Conservation (phyloP, 1,140 invertebrate genomes). For the Drosophila sulfurigaster region DNA sequence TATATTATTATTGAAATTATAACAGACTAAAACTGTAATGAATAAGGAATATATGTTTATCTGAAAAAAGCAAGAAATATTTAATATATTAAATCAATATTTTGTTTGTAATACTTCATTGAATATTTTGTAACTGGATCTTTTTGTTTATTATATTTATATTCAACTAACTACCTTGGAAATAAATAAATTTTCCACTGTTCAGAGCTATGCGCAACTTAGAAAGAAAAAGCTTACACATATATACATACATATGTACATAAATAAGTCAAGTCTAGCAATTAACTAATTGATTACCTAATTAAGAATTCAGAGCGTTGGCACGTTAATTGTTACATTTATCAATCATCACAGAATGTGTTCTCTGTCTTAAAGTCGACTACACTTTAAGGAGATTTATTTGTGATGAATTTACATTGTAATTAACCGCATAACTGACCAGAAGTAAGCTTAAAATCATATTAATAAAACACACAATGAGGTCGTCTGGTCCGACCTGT, state of each 20-base stretch:
- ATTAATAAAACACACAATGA: constrained; percentile 64
- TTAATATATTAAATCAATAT: too few relatives aligned
- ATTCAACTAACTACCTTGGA: not conserved
- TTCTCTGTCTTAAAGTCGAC: not conserved
- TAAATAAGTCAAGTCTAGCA: too few relatives aligned
- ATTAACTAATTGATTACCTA: not conserved
- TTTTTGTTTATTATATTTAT: too few relatives aligned
- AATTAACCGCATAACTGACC: constrained; percentile 32
- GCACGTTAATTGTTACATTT: constrained; percentile 6
- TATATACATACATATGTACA: too few relatives aligned
- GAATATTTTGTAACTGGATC: too few relatives aligned
- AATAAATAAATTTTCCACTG: not conserved
- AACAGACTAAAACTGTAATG: too few relatives aligned
- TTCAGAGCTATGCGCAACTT: not conserved
- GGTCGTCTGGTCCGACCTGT: constrained; percentile 39
- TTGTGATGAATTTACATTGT: constrained; percentile 61
- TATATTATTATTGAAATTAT: too few relatives aligned
- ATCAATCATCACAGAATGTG: constrained; percentile 48
- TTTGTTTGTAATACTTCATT: too few relatives aligned
- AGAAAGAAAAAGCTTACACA: too few relatives aligned
- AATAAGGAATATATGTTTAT: too few relatives aligned
- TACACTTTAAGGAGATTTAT: constrained; percentile 25
- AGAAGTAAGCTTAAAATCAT: constrained; percentile 65
- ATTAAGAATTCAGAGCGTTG: not conserved
- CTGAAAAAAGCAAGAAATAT: too few relatives aligned